These are phyloP conservation scores for Bovichtus diacanthus DNA, from an alignment of 2,797 vertebrate genomes.

Conservation along the genomic window DNA sequence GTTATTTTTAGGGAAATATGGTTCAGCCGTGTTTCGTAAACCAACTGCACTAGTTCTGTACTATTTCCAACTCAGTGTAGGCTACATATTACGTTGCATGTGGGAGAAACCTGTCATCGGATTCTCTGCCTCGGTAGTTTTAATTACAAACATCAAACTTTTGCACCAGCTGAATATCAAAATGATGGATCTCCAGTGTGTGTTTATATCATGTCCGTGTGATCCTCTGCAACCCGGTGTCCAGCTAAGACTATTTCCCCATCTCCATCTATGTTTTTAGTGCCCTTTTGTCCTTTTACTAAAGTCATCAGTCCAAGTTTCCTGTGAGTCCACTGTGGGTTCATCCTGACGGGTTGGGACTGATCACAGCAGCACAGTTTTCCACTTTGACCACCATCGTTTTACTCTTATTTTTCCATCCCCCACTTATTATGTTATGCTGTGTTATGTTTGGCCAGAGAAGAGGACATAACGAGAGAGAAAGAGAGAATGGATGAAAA, in stretches of 20 bases:
- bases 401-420: conserved; percentile 48
- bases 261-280: conserved; percentile 17
- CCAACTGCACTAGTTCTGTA: neutral
- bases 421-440: conserved; percentile 56
- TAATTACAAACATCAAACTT: neutral
- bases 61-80: neutral
- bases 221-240: conserved; percentile 4
- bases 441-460: conserved; percentile 71
- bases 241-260: neutral
- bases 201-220: neutral
- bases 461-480: conserved; percentile 48
- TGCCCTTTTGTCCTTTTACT: conserved; percentile 42
- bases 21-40: neutral
- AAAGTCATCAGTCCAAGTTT: conserved; percentile 43
- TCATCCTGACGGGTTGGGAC: conserved; percentile 23
- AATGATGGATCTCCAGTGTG: neutral
- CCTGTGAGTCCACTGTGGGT: conserved; percentile 18
- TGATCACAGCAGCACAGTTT: conserved; percentile 51
- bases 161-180: neutral
- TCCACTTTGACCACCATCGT: conserved; percentile 40
- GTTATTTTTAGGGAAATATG: neutral
- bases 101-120: neutral
- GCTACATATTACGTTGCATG: neutral
- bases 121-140: neutral
- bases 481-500: conserved; percentile 67